A percentile compares a stretch with the other conserved stretches of the same genome.
Conservation (phyloP, 1,140 invertebrate genomes). For the Orius insidiosus region DNA sequence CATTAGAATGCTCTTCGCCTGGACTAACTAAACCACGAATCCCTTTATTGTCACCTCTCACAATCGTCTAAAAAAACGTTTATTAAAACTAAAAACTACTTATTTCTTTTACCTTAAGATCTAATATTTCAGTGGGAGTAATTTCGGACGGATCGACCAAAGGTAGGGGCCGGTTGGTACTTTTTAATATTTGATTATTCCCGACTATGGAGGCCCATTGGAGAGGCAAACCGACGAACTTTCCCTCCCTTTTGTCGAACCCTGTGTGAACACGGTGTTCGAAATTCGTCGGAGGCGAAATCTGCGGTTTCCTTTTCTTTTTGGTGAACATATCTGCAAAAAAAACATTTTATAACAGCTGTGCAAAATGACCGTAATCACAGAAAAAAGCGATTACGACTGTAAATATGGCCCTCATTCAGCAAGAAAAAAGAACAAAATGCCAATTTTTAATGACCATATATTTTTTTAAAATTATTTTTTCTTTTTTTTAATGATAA, state of each 20-base stretch:
- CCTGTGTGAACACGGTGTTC: constrained; percentile 96
- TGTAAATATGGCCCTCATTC: too few species aligned
- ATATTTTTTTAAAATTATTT: too few species aligned
- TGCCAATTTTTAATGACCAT: too few species aligned
- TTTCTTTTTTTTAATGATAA: constrained; percentile 1
- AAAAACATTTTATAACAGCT: too few species aligned
- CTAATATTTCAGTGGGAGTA: constrained; percentile 87
- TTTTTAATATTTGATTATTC: constrained; percentile 74
- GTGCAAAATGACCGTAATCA: too few species aligned
- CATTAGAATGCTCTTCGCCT: constrained; percentile 33
- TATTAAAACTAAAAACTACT: background rate
- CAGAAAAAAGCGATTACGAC: too few species aligned
- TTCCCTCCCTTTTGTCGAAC: constrained; percentile 86
- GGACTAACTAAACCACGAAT: constrained; percentile 21
- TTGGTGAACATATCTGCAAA: constrained; percentile 68
- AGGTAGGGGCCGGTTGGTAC: constrained; percentile 77
- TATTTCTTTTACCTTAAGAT: constrained; percentile 42
- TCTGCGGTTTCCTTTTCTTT: constrained; percentile 93
- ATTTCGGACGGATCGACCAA: constrained; percentile 93
- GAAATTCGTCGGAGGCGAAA: constrained; percentile 92
- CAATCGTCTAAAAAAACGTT: constrained; percentile 49
- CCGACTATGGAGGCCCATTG: constrained; percentile 91
- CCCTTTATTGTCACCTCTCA: constrained; percentile 38
- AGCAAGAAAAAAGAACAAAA: too few species aligned
- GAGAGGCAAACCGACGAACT: constrained; percentile 86